phyloP scores from a whole-genome alignment of 2,888 invertebrate species.

The Adela reaumurella region DNA sequence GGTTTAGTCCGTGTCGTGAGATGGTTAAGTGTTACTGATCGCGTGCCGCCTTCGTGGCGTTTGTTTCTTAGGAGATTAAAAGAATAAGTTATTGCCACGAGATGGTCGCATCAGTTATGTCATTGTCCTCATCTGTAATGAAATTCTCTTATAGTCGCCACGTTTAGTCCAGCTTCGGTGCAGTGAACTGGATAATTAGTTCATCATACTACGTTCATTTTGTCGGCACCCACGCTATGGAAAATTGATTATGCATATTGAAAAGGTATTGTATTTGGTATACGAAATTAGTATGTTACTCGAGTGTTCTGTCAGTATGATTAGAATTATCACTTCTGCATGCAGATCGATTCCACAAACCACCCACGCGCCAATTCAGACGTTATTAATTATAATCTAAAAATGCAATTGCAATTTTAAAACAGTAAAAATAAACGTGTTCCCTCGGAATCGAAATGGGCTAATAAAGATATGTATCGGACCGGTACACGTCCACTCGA shows the following conservation, averaged over 20 bases:
- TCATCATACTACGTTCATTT: background rate
- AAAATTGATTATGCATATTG: too few relatives aligned
- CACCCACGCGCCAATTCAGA: background rate
- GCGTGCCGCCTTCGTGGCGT: too few relatives aligned
- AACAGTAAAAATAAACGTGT: background rate
- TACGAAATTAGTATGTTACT: too few relatives aligned
- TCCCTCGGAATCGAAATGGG: background rate
- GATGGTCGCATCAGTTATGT: background rate
- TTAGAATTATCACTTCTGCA: too few relatives aligned
- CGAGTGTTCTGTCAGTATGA: too few relatives aligned
- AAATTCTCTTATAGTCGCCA: background rate
- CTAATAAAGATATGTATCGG: background rate
- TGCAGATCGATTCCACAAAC: background rate
- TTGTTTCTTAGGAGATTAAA: background rate
- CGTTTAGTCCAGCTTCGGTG: background rate
- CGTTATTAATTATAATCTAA: background rate
- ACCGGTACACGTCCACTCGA: background rate
- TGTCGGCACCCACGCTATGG: too few relatives aligned
- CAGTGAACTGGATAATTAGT: background rate
- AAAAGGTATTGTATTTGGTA: too few relatives aligned
- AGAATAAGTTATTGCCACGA: too few relatives aligned
- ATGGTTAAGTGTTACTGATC: too few relatives aligned
- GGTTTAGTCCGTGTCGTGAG: background rate
- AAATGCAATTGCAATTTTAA: background rate
- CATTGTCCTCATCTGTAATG: background rate